These are phyloP conservation scores for Phasia obesa DNA, from an alignment of 2,888 invertebrate genomes.

Conservation along the genomic window DNA sequence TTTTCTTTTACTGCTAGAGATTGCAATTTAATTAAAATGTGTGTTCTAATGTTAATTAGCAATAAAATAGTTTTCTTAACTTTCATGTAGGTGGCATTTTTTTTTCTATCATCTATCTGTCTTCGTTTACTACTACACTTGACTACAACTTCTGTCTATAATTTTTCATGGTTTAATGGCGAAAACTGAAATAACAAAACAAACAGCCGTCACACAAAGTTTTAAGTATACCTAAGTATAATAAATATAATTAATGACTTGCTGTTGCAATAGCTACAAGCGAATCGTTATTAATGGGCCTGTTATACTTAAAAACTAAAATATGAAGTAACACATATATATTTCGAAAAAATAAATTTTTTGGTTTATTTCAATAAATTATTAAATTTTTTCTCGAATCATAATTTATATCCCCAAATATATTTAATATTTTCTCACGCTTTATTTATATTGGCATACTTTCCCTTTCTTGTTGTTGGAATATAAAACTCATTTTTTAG, in stretches of 20 bases:
- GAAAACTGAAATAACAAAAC: slow-evolving; percentile 23
- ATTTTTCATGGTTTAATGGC: slow-evolving; percentile 53
- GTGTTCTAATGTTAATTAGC: slow-evolving; percentile 17
- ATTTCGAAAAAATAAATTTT: background rate
- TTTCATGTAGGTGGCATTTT: slow-evolving; percentile 44
- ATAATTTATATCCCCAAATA: background rate
- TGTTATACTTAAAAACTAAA: background rate
- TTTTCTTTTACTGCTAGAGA: background rate
- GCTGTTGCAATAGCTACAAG: slow-evolving; percentile 52
- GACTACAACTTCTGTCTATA: slow-evolving; percentile 51
- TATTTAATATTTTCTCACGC: slow-evolving; percentile 24
- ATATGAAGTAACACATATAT: background rate
- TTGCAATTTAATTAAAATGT: slow-evolving; percentile 8
- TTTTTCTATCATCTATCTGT: slow-evolving; percentile 1
- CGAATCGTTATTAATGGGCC: slow-evolving; percentile 44
- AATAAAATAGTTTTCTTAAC: background rate
- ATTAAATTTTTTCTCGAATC: too few relatives aligned
- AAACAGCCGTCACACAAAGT: slow-evolving; percentile 11
- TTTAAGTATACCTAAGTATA: background rate
- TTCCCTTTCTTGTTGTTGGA: background rate
- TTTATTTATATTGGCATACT: background rate
- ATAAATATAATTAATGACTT: slow-evolving; percentile 70
- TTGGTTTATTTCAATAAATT: too few relatives aligned
- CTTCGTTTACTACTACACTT: slow-evolving; percentile 29
- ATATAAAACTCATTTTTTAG: background rate